Evolutionary conservation across 2,797 vertebrate species (phyloP).

Genomic region (Trachops cirrhosus): DNA sequence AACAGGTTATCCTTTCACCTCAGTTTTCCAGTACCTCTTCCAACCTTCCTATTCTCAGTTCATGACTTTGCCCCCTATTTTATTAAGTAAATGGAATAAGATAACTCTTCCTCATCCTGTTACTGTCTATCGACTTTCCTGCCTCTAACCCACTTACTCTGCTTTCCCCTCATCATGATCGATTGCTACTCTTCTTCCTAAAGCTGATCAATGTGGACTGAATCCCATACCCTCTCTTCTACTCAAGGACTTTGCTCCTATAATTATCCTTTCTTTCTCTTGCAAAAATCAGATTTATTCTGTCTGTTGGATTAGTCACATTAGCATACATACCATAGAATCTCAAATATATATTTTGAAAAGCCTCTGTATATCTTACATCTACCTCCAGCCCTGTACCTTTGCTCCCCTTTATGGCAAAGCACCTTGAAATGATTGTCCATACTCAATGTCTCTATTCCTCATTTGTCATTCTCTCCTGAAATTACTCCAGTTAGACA

Average conservation of each 20-base stretch:
- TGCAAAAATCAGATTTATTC: neutral
- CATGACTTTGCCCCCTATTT: neutral
- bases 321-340: neutral
- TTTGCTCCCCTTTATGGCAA: neutral
- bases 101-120: neutral
- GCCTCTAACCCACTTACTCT: neutral
- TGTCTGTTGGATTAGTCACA: neutral
- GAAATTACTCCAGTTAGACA: neutral
- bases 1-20: neutral
- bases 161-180: neutral
- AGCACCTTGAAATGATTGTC: neutral
- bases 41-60: neutral
- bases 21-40: neutral
- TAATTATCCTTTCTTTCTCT: neutral
- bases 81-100: neutral
- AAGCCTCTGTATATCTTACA: neutral
- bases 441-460: neutral
- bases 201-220: neutral
- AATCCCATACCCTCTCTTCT: neutral
- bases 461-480: neutral
- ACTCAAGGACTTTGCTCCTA: neutral
- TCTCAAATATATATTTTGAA: neutral
- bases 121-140: neutral
- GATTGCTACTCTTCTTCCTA: neutral
- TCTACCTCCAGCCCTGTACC: neutral